These are phyloP conservation scores for Cacatua alba DNA, from an alignment of 2,113 vertebrate genomes.

Conservation along the genomic window DNA sequence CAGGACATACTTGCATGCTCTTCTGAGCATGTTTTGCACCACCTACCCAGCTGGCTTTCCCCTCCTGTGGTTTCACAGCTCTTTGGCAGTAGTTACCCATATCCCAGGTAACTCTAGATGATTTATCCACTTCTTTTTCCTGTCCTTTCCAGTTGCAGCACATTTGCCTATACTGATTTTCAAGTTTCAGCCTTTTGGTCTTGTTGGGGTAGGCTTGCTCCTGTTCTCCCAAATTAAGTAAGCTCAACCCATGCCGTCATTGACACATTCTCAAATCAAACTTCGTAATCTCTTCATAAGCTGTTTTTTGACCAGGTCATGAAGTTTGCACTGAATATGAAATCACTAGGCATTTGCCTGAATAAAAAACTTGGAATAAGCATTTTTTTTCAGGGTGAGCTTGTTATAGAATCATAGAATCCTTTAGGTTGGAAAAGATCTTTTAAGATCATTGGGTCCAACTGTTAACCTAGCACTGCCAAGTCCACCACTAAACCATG, in stretches of 20 bases:
- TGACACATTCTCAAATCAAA: neutral
- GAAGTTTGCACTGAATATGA: neutral
- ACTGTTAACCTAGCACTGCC: neutral
- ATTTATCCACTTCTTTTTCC: neutral
- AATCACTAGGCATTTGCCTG: neutral
- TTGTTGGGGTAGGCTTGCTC: neutral
- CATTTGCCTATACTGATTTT: neutral
- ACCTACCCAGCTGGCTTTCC: conserved; percentile 4
- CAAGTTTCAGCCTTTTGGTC: neutral
- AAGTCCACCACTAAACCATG: neutral
- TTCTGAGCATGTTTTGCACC: neutral
- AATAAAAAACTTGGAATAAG: neutral
- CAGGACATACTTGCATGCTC: neutral
- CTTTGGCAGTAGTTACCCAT: neutral
- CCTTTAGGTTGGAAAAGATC: neutral
- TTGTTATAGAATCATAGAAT: neutral
- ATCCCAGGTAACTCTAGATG: neutral
- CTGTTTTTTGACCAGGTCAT: neutral
- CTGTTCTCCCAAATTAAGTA: neutral
- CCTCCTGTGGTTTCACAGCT: conserved; percentile 8
- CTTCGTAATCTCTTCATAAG: neutral
- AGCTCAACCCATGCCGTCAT: neutral
- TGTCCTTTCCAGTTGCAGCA: neutral
- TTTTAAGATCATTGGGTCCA: neutral
- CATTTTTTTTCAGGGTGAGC: neutral